A percentile compares a stretch with the other conserved stretches of the same genome.
phyloP scores from a whole-genome alignment of 2,888 invertebrate species.

The Amblyteles armatorius region DNA sequence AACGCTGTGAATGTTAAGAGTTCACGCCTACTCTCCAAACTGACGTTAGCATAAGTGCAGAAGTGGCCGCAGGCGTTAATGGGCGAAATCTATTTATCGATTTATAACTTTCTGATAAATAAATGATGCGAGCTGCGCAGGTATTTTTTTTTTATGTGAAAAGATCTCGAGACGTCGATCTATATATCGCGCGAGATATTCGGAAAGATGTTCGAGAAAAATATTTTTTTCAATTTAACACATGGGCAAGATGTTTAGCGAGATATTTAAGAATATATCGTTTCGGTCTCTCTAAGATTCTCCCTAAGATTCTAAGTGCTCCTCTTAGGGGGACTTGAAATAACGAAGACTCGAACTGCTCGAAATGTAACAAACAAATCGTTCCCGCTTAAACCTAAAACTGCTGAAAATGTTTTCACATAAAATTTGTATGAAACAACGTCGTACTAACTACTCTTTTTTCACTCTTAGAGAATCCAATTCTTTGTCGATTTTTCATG shows the following conservation, averaged over 20 bases:
- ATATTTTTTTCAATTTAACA: too few relatives aligned
- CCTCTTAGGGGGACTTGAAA: neutral
- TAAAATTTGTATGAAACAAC: neutral
- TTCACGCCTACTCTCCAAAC: neutral
- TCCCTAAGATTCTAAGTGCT: too few relatives aligned
- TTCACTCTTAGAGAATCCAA: neutral
- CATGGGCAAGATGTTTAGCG: too few relatives aligned
- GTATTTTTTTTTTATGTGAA: neutral
- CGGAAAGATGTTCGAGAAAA: too few relatives aligned
- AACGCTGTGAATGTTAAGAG: constrained; percentile 35
- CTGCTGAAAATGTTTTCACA: neutral
- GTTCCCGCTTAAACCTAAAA: neutral
- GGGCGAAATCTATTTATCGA: neutral
- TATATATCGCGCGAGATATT: too few relatives aligned
- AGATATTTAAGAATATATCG: too few relatives aligned
- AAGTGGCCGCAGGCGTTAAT: constrained; percentile 1
- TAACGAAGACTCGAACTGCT: neutral
- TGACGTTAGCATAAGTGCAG: constrained; percentile 5
- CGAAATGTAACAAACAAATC: too few relatives aligned
- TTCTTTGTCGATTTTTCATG: neutral
- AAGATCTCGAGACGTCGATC: too few relatives aligned
- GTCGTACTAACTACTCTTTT: neutral
- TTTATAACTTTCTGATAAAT: neutral
- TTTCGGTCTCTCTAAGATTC: too few relatives aligned
- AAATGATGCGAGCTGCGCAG: neutral